Evolutionary conservation across 2,797 vertebrate genomes (phyloP), one percentile per base, ranked within the genome.

Genomic region (Enteromius fasciolatus): DNA sequence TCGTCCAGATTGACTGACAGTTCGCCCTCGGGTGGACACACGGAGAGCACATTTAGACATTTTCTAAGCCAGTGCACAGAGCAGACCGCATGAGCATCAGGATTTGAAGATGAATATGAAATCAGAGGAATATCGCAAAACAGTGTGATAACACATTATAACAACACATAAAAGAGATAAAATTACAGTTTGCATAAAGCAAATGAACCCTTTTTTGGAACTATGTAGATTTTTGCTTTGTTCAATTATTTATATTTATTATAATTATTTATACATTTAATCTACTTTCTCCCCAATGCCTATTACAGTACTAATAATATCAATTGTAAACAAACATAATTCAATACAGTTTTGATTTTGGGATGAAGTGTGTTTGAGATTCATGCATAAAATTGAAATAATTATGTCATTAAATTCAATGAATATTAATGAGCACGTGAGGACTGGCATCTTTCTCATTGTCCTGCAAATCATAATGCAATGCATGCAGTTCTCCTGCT

Each of bases 401-500:
- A 28, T 72, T 20, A 72, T 20, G 17, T 33, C 50, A 52, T 52
- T 50, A 6, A 17, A 50, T 31, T 73, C 46, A n/a, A 6, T 7
- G 10, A 36, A 48, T 20, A 20, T 72, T 33, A 52, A 52, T 2
- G 17, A 33, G 18, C 28, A 12, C 2, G 18, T 52, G 6, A 33
- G 28, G 46, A 50, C 5, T 28, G 28, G 23, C 41, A 64, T 78
- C 52, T 23, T 54, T 70, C 6, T 76, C 36, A 46, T 61, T 77
- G 54, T 36, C 52, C 54, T 76, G 18, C 28, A 50, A n/a, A n/a
- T n/a, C n/a, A 69, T 66, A 39, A 66, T 54, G 66, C 73, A 75
- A 17, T 39, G 33, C 25, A 72, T 50, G 44, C 52, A 76, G 4
- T 78, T 54, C 20, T 28, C 11, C 46, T 73, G 25, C 46, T 57